Evolutionary conservation across 2,797 vertebrate genomes (phyloP), one percentile per base, ranked within the genome.

Genomic region (Lagocephalus sceleratus): DNA sequence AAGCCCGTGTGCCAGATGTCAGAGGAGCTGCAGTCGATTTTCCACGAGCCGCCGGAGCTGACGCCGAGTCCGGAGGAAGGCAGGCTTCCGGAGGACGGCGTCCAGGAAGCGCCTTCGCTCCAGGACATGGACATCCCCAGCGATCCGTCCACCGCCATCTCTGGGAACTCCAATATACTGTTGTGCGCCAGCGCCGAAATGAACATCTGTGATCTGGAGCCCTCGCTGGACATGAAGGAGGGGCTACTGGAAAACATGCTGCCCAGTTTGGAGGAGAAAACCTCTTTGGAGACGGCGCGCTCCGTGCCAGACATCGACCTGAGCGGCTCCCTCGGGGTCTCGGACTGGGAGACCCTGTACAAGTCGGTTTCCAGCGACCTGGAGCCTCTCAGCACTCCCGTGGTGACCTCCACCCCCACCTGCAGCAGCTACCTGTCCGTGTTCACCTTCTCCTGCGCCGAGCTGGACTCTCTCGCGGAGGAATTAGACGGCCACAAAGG

Each of bases 261-360:
- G 69, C 86, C 88, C 77, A 54, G 73, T 60, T 58, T 90, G 81
- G 41, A 90, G 78, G 88, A 90, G 88, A 48, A 87, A 85, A 79
- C 81, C 2, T 87, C 85, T 19, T 84, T 89, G 38, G 96, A 97
- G 83, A 93, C 95, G 0, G 93, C 94, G 5, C 92, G 96, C n/a
- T 98, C 95, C 0, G 96, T 99, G 75, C 97, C 96, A 1, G 97
- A 99, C 88, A 92, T 98, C 83, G 97, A 99, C 78, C 85, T 99
- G 71, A 92, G 93, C 23, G 92, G 94, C 41, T 95, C 95, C 42
- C 93, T 98, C 51, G 97, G 96, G 20, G 83, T 94, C 20, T 93
- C 94, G 67, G 96, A 99, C 92, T 99, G 96, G 96, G 97, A 99
- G 91, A 93, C 96, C 47, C 86, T 98, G 73, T 94, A 95, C 47